Percentiles rank a stretch among this genome's conserved stretches.
These are phyloP conservation scores for Cryptops parisi DNA, from an alignment of 2,888 invertebrate genomes.

Conservation along the genomic window DNA sequence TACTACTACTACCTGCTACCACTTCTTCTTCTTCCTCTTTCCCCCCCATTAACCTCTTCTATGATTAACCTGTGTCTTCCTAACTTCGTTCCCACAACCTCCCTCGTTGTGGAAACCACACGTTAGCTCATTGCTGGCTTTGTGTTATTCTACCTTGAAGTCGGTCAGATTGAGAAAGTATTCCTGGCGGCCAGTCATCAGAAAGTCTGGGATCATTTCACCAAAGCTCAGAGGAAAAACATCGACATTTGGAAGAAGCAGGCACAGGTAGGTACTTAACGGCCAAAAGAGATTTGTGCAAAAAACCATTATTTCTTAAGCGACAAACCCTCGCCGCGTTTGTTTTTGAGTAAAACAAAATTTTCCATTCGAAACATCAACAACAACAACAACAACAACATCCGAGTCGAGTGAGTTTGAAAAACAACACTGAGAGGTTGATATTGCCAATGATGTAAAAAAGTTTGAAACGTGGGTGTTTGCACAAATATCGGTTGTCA, in stretches of 20 bases:
- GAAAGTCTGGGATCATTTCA: constrained; percentile 99
- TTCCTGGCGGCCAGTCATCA: constrained; percentile 91
- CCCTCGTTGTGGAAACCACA: neutral
- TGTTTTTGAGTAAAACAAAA: no score
- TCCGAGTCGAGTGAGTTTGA: no score
- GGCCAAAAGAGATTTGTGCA: no score
- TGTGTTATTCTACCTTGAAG: constrained; percentile 40
- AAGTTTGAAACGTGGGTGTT: no score
- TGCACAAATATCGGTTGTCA: no score
- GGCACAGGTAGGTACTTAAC: constrained; percentile 62
- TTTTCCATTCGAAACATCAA: no score
- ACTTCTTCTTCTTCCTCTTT: neutral
- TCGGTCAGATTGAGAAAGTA: constrained; percentile 98
- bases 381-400: no score
- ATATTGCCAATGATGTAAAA: no score
- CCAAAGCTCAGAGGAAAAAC: constrained; percentile 97
- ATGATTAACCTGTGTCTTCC: neutral
- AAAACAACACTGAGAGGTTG: no score
- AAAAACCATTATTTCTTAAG: no score
- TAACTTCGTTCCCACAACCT: constrained; percentile 3
- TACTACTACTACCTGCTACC: no score
- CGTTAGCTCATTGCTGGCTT: constrained; percentile 11
- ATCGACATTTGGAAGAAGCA: constrained; percentile 96
- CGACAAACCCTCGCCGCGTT: no score
- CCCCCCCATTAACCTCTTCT: neutral